These are phyloP conservation scores for Melanotaenia parkinsoni DNA, from an alignment of 2,797 vertebrate species.

Conservation along the genomic window DNA sequence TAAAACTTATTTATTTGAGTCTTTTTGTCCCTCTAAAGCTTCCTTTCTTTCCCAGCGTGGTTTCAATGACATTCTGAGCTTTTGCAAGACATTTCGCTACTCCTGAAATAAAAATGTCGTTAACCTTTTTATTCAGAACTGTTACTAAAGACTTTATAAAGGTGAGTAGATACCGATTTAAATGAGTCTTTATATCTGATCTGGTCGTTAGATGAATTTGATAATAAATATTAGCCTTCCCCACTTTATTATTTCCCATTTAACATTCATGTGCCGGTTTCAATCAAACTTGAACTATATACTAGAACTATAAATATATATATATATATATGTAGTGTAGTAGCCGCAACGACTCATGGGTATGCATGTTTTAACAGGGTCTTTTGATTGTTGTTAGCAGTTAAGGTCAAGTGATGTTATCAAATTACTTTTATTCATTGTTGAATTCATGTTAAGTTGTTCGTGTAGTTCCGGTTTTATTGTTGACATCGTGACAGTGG, in stretches of 20 bases:
- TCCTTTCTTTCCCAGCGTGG: slow-evolving; percentile 73
- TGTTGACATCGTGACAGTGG: too few relatives aligned
- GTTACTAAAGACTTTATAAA: slow-evolving; percentile 63
- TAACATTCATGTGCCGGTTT: not conserved
- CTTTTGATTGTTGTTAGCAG: too few relatives aligned
- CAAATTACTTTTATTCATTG: too few relatives aligned
- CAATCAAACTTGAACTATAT: not conserved
- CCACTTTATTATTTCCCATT: not conserved
- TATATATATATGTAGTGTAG: too few relatives aligned
- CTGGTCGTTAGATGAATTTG: not conserved
- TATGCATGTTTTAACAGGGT: too few relatives aligned
- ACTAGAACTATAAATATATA: too few relatives aligned
- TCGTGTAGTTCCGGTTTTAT: too few relatives aligned
- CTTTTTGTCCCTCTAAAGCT: slow-evolving; percentile 43
- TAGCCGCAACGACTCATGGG: too few relatives aligned
- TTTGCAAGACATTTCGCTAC: slow-evolving; percentile 23
- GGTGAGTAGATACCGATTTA: slow-evolving; percentile 56
- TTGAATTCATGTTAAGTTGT: too few relatives aligned
- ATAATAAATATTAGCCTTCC: slow-evolving; percentile 1
- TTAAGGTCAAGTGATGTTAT: too few relatives aligned
- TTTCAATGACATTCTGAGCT: slow-evolving; percentile 79
- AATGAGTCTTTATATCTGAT: not conserved
- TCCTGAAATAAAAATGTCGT: slow-evolving; percentile 64
- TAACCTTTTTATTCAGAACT: slow-evolving; percentile 64
- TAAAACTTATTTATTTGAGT: rapidly evolving